Conservation (phyloP, 2,797 vertebrate species). For the Periophthalmus magnuspinnatus region DNA sequence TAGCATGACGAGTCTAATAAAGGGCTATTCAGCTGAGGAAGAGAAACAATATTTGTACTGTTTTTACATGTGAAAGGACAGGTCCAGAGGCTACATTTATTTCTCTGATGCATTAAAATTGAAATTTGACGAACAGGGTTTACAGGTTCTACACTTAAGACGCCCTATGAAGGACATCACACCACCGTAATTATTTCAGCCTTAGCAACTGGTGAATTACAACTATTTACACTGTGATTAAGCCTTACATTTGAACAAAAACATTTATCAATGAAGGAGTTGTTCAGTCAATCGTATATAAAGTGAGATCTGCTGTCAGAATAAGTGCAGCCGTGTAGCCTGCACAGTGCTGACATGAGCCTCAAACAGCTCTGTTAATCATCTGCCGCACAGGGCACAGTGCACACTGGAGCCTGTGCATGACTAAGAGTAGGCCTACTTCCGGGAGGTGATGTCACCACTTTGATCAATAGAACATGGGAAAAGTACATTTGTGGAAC, state of each 20-base stretch:
- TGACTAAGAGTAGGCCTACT: not conserved
- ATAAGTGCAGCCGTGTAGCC: not conserved
- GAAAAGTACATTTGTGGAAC: constrained; percentile 4
- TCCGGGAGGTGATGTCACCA: constrained; percentile 4
- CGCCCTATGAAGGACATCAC: too few species aligned
- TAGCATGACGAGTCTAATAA: constrained; percentile 39
- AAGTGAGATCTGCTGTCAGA: not conserved
- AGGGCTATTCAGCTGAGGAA: constrained; percentile 13
- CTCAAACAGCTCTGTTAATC: constrained; percentile 6
- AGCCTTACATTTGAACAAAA: not conserved
- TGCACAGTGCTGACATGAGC: constrained; percentile 2
- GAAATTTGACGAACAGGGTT: too few species aligned
- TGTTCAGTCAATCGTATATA: not conserved
- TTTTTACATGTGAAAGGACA: not conserved
- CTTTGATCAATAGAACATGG: constrained; percentile 8
- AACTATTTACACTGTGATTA: not conserved
- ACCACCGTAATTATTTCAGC: too few species aligned
- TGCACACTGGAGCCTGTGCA: constrained; percentile 17
- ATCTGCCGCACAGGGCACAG: constrained; percentile 5
- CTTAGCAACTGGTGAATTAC: not conserved
- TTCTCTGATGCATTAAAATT: not conserved
- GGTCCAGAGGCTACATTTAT: not conserved
- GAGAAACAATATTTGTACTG: not conserved
- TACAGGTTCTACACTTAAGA: too few species aligned
- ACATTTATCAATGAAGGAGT: not conserved